phyloP scores from a whole-genome alignment of 2,113 vertebrate genomes.

The Aspiorhynchus laticeps region DNA sequence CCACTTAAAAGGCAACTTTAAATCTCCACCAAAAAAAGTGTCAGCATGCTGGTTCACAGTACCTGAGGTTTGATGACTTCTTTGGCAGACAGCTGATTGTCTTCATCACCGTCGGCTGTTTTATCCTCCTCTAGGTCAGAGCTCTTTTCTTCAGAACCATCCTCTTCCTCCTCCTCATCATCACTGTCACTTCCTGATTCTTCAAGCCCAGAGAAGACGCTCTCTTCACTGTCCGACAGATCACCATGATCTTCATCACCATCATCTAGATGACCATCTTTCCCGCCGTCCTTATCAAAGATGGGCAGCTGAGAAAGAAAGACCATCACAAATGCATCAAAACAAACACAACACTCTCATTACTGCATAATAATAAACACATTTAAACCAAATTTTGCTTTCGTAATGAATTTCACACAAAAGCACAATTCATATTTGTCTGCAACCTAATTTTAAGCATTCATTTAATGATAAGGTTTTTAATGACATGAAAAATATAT shows the following conservation, averaged over 20 bases:
- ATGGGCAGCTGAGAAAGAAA: conserved; percentile 61
- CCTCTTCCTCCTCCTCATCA: conserved; percentile 61
- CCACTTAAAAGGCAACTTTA: not conserved
- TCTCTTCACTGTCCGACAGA: conserved; percentile 84
- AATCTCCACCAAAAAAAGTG: not conserved
- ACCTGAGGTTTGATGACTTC: conserved; percentile 49
- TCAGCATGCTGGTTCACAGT: not conserved
- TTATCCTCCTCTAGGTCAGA: conserved; percentile 56
- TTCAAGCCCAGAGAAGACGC: conserved; percentile 87
- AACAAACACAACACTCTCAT: not conserved
- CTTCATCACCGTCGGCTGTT: conserved; percentile 10
- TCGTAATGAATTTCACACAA: not conserved
- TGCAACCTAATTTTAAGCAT: not conserved
- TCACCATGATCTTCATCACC: conserved; percentile 64
- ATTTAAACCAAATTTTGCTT: not conserved
- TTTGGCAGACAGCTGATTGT: not conserved
- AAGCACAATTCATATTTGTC: not conserved
- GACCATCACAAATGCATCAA: not conserved
- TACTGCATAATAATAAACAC: not conserved
- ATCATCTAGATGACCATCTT: conserved; percentile 48
- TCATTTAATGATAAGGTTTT: not conserved
- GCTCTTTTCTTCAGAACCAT: conserved; percentile 21
- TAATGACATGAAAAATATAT: not conserved
- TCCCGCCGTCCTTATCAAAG: conserved; percentile 33
- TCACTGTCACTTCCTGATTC: conserved; percentile 86